Base-by-base conservation (phyloP, 2,888 invertebrate genomes). In the Pyrocoelia pectoralis region DNA sequence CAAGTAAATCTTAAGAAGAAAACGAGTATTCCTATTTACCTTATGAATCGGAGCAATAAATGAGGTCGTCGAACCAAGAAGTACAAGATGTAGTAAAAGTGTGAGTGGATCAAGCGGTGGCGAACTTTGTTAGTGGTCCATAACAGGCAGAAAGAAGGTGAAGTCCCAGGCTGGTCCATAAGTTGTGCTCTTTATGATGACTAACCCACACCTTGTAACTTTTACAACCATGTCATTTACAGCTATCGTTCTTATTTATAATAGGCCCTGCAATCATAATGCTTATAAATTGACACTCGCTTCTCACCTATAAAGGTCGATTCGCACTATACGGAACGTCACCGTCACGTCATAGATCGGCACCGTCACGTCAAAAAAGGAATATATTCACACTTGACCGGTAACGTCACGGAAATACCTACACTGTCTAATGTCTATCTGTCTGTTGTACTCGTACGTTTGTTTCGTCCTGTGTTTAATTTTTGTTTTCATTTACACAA, bases 151-250 rank as follows among this genome's bases (percentile, higher is more conserved):
- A 58, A 52, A 56, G 48, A 59, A 68, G 56, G 58, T 52, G 60
- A 69, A 66, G 69, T 65, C 62, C 65, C 57, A 56, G 3, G 62
- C 58, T 55, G 66, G 68, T 33, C 61, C 68, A 67, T 67, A 70
- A 70, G 55, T 58, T 65, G 58, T 56, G 60, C 65, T 56, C 64
- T 68, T 70, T 68, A 70, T 59, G 65, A 62, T 59, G 61, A 66
- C 65, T 61, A 56, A 57, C 59, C 62, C 62, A 64, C 58, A 29
- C 56, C 55, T 48, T 65, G 64, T 65, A 52, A 51, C 56, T 65
- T n/a, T 65, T 65, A 65, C 60, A 51, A 43, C 64, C 60, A n/a
- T 65, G 68, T 68, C 68, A 67, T 70, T 70, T 70, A 70, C 65
- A 60, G 63, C 65, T 62, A 57, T 66, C 60, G 56, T 48, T 52